Conservation (phyloP, 2,888 invertebrate genomes). For the Cosmopolites sordidus region DNA sequence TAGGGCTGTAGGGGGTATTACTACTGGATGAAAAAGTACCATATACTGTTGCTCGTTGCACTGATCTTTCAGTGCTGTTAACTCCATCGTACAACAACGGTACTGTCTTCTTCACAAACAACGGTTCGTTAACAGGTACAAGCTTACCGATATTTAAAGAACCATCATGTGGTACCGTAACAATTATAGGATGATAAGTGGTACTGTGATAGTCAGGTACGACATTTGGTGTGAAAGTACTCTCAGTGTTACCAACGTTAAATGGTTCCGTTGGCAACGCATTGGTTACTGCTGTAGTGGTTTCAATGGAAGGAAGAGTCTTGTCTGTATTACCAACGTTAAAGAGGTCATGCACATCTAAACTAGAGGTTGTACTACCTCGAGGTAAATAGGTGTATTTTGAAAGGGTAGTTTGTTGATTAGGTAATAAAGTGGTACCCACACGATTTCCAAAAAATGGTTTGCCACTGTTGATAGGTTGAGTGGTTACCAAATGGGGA, state of each 20-base stretch:
- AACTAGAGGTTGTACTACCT: background rate
- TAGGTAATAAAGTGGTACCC: slow-evolving; percentile 30
- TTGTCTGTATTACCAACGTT: slow-evolving; percentile 25
- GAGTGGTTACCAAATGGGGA: slow-evolving; percentile 42
- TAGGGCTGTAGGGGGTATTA: slow-evolving; percentile 21
- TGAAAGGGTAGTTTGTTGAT: slow-evolving; percentile 21
- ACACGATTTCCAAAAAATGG: slow-evolving; percentile 42
- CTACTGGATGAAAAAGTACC: slow-evolving; percentile 40
- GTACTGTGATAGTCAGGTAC: slow-evolving; percentile 8
- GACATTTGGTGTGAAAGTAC: slow-evolving; percentile 12
- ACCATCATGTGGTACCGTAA: slow-evolving; percentile 23
- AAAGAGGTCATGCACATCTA: slow-evolving; percentile 10
- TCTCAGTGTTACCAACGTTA: slow-evolving; percentile 22
- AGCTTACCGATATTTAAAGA: slow-evolving; percentile 18
- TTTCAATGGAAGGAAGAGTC: slow-evolving; percentile 15
- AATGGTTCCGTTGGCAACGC: slow-evolving; percentile 46
- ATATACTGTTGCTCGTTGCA: slow-evolving; percentile 46
- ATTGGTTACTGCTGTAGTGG: slow-evolving; percentile 30
- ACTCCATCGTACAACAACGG: slow-evolving; percentile 14
- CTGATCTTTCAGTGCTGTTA: slow-evolving; percentile 43
- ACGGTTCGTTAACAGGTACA: slow-evolving; percentile 24
- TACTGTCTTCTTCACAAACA: slow-evolving; percentile 22
- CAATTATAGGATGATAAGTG: slow-evolving; percentile 10
- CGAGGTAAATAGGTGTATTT: slow-evolving; percentile 25
- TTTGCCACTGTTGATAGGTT: slow-evolving; percentile 43